A percentile compares a stretch with the other conserved stretches of the same genome.
phyloP scores from a whole-genome alignment of 2,113 vertebrate species.

The Tringa solitaria region DNA sequence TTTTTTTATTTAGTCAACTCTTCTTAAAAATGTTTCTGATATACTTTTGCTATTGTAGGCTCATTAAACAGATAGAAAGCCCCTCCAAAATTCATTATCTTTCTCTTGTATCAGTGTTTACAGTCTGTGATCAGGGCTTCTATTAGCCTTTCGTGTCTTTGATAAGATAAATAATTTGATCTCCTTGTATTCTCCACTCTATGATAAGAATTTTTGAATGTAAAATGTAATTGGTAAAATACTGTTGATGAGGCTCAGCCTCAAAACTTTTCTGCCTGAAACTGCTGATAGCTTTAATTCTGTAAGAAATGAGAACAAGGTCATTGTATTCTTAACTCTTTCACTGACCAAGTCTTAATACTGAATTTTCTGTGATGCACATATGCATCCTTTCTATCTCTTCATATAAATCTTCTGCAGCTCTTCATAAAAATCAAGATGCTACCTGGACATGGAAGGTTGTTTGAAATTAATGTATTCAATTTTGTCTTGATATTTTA shows the following conservation, averaged over 20 bases:
- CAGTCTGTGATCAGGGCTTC: not conserved
- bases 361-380: rapidly evolving
- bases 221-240: not conserved
- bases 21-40: not conserved
- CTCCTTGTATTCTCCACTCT: not conserved
- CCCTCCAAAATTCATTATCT: not conserved
- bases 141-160: not conserved
- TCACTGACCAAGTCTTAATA: not conserved
- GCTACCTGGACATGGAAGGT: not conserved
- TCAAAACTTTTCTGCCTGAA: not conserved
- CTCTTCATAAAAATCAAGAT: not conserved
- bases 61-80: not conserved
- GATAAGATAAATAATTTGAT: not conserved
- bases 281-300: not conserved
- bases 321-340: not conserved
- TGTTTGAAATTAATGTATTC: not conserved
- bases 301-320: not conserved
- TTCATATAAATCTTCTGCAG: not conserved
- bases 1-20: not conserved
- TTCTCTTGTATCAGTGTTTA: not conserved
- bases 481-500: not conserved
- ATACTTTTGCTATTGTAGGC: not conserved
- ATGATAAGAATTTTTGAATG: not conserved
- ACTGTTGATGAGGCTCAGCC: not conserved
- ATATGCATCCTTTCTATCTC: not conserved